Evolutionary conservation across 2,888 invertebrate genomes (phyloP).

Genomic region (Plebejus anna): DNA sequence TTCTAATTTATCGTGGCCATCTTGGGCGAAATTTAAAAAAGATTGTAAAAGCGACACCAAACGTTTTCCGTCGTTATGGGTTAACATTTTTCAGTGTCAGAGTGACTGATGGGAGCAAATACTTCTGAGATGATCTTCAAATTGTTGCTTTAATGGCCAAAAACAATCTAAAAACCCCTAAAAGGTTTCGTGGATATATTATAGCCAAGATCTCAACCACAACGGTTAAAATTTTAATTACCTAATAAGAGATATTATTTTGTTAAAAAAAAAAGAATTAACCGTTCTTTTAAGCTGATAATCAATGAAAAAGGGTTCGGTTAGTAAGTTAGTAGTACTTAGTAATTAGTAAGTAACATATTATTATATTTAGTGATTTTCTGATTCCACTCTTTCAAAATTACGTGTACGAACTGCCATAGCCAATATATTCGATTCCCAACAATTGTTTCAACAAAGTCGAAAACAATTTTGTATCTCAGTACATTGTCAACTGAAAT

Average conservation of each 20-base stretch:
- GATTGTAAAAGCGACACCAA: background rate
- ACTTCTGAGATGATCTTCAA: slow-evolving; percentile 15
- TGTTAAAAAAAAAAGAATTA: too few species aligned
- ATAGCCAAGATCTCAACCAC: too few species aligned
- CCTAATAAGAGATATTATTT: too few species aligned
- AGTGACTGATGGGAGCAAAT: background rate
- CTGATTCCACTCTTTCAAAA: too few species aligned
- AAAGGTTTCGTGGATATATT: background rate
- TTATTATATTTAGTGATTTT: too few species aligned
- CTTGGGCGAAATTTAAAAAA: background rate
- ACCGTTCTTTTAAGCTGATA: too few species aligned
- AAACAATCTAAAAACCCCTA: background rate
- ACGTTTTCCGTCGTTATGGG: background rate
- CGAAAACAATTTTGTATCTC: background rate
- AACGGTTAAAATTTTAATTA: too few species aligned
- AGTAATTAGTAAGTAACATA: too few species aligned
- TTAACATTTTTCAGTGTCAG: slow-evolving; percentile 16
- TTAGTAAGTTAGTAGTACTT: too few species aligned
- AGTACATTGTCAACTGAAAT: background rate
- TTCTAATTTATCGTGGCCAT: background rate
- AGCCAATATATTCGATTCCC: background rate
- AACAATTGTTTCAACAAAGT: background rate
- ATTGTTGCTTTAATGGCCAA: slow-evolving; percentile 1
- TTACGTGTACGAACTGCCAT: background rate
- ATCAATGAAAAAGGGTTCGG: background rate